These are phyloP conservation scores for Euphydryas editha DNA, from an alignment of 2,888 invertebrate genomes.

Conservation along the genomic window DNA sequence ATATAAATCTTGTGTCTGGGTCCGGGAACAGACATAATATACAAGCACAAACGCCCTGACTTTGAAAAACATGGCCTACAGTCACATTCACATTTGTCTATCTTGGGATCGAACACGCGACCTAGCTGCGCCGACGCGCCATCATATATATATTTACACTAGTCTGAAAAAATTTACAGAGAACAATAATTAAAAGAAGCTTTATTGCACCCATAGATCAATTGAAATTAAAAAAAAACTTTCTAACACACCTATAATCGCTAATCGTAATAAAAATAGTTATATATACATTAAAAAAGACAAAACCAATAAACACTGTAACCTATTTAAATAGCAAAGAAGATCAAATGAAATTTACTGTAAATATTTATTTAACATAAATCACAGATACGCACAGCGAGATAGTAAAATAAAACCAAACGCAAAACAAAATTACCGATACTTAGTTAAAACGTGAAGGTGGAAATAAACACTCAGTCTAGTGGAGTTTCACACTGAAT, in stretches of 20 bases:
- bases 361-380: constrained; percentile 16
- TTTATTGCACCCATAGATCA: neutral
- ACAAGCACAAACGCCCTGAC: too few species aligned
- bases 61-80: too few species aligned
- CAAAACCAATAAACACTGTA: neutral
- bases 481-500: neutral
- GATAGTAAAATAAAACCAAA: constrained; percentile 51
- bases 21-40: too few species aligned
- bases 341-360: constrained; percentile 33
- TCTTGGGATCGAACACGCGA: too few species aligned
- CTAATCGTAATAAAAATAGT: neutral
- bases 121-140: too few species aligned
- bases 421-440: constrained; percentile 49
- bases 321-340: neutral
- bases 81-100: too few species aligned
- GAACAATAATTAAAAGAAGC: too few species aligned
- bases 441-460: constrained; percentile 58
- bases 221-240: neutral
- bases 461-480: constrained; percentile 53
- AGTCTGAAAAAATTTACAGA: too few species aligned
- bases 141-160: too few species aligned
- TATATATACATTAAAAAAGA: neutral
- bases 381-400: neutral
- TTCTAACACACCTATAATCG: neutral
- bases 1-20: too few species aligned